Base-by-base conservation (phyloP, 2,888 invertebrate species). In the Apotomis capreana region DNA sequence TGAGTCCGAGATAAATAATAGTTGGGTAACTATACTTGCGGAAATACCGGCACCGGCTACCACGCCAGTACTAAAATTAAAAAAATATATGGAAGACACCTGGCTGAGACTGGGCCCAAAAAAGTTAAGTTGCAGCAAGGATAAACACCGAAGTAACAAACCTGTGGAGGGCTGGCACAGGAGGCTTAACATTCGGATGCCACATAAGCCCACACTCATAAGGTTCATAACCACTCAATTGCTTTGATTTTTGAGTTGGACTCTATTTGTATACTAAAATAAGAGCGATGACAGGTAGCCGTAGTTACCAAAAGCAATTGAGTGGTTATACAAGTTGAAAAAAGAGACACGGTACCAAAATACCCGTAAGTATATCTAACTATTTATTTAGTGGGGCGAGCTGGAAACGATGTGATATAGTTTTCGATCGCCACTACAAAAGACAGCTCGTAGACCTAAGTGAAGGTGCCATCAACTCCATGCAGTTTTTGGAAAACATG, bases 91-190 rank as follows among this genome's bases (percentile, higher is more conserved):
- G 15, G 1, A 15, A 15, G 49, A 26, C 46, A 61, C 61, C 46
- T 61, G 26, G 61, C 61, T 61, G 61, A 26, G 61, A 61, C 61
- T 49, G 61, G 61, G 61, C 61, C 61, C 49, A 61, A 61, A 15
- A 61, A 61, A 61, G 49, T 61, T 61, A 61, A 61, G 61, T 49
- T 61, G 49, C 49, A 61, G 61, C 61, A 15, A 61, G 15, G 61
- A 61, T 2, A 61, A 61, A 1, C 54, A 54, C 15, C 54, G 54
- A 3, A 57, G 61, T 61, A 57, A 57, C 8, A 57, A 57, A 26
- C 57, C 58, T 36, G 58, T 58, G 26, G 37, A 58, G 58, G 37
- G 58, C 58, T 58, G 58, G 58, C 58, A 58, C 10, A 58, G 58
- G 58, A 58, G 58, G 58, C 58, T 58, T 58, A 58, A 58, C 58